phyloP scores from a whole-genome alignment of 2,888 invertebrate genomes.

The Noctua comes region DNA sequence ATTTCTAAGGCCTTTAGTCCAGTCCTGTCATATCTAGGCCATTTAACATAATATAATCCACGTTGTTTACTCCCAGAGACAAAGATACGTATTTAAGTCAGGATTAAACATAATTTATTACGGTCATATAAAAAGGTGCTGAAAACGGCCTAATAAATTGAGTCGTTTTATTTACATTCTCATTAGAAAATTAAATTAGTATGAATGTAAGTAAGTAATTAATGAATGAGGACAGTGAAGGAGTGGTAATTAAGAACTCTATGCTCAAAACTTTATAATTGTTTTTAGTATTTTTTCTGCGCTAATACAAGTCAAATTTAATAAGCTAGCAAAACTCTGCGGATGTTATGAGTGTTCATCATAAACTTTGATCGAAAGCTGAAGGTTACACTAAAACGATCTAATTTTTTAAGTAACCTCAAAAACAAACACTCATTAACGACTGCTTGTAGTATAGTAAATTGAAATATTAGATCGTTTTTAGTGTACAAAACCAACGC shows the following conservation, averaged over 20 bases:
- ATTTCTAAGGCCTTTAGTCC: slow-evolving; percentile 35
- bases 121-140: slow-evolving; percentile 70
- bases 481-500: no score
- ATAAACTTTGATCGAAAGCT: no score
- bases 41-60: slow-evolving; percentile 65
- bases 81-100: slow-evolving; percentile 65
- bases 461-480: not conserved
- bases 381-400: no score
- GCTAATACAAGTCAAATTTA: not conserved
- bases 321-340: not conserved
- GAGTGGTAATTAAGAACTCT: slow-evolving; percentile 15
- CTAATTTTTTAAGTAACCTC: no score
- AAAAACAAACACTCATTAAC: no score
- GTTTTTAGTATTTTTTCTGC: not conserved
- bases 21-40: slow-evolving; percentile 54
- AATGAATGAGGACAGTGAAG: slow-evolving; percentile 36
- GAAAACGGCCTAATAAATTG: slow-evolving; percentile 59
- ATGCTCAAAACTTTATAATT: not conserved
- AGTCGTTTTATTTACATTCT: slow-evolving; percentile 64
- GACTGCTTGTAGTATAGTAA: not conserved
- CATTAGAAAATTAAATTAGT: slow-evolving; percentile 66
- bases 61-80: slow-evolving; percentile 60
- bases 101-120: slow-evolving; percentile 73
- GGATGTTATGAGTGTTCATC: not conserved
- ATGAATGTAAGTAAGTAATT: slow-evolving; percentile 58